Percentiles rank a stretch among this genome's conserved stretches.
phyloP scores from a whole-genome alignment of 2,888 invertebrate genomes.

The Operophtera brumata region DNA sequence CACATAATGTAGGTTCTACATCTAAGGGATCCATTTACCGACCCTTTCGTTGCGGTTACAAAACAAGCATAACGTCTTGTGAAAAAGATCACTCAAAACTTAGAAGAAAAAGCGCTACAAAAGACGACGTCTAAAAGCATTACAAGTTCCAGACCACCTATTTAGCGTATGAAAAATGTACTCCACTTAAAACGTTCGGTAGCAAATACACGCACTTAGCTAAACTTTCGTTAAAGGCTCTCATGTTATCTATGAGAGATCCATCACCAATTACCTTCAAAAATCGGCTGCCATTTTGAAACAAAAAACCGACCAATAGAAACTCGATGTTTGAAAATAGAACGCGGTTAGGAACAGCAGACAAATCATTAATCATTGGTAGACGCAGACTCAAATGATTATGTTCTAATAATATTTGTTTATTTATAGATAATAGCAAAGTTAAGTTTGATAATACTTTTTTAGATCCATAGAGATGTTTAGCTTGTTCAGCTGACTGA shows the following conservation, averaged over 20 bases:
- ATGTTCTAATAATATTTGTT: slow-evolving; percentile 30
- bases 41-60: too few relatives aligned
- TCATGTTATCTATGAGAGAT: slow-evolving; percentile 61
- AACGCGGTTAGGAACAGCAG: slow-evolving; percentile 57
- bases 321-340: slow-evolving; percentile 64
- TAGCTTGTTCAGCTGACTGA: slow-evolving; percentile 30
- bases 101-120: background rate
- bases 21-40: too few relatives aligned
- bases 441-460: slow-evolving; percentile 17
- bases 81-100: too few relatives aligned
- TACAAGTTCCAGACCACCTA: slow-evolving; percentile 41
- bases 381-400: slow-evolving; percentile 46
- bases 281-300: slow-evolving; percentile 72
- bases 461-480: slow-evolving; percentile 29
- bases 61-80: background rate
- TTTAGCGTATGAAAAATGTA: slow-evolving; percentile 66
- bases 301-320: slow-evolving; percentile 66
- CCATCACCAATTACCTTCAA: slow-evolving; percentile 71
- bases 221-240: slow-evolving; percentile 48
- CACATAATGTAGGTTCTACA: too few relatives aligned
- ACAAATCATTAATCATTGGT: slow-evolving; percentile 69
- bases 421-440: slow-evolving; percentile 23
- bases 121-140: slow-evolving; percentile 21
- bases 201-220: slow-evolving; percentile 63
- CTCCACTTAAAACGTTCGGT: slow-evolving; percentile 55